These are phyloP conservation scores for Globia sparganii DNA, from an alignment of 2,888 invertebrate species.

Conservation along the genomic window DNA sequence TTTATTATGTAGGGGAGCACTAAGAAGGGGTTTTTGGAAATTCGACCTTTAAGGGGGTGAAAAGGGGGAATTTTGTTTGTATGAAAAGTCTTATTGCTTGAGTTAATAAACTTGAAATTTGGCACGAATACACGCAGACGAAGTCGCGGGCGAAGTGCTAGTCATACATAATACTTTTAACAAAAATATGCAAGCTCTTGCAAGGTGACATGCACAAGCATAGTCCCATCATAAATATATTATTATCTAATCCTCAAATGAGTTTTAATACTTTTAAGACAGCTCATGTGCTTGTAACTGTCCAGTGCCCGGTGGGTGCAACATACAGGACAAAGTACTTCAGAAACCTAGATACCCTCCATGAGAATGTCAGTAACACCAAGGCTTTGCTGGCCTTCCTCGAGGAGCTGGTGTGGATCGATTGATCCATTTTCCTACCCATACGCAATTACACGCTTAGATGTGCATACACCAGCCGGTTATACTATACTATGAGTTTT, in stretches of 20 bases:
- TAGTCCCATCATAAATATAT: background rate
- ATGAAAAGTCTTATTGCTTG: no score
- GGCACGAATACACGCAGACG: no score
- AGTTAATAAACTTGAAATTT: no score
- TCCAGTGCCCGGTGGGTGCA: no score
- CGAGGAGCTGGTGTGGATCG: background rate
- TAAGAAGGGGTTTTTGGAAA: no score
- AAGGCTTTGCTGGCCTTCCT: background rate
- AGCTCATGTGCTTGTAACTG: background rate
- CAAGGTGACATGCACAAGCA: background rate
- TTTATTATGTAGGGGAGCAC: no score
- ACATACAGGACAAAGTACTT: background rate
- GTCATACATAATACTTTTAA: background rate
- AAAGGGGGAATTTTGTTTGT: no score
- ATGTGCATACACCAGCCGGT: background rate
- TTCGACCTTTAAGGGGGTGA: no score
- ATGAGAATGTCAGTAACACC: background rate
- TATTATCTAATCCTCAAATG: background rate
- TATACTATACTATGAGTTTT: background rate
- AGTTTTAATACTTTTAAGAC: background rate
- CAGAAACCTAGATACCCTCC: background rate
- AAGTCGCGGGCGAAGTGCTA: no score
- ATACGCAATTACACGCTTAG: background rate
- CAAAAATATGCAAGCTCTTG: background rate
- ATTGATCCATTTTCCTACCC: background rate